Evolutionary conservation across 92 coral and sea anemone genomes (phyloP), one percentile per base, ranked within the genome.

Genomic region (Epizoanthus stellaris): DNA sequence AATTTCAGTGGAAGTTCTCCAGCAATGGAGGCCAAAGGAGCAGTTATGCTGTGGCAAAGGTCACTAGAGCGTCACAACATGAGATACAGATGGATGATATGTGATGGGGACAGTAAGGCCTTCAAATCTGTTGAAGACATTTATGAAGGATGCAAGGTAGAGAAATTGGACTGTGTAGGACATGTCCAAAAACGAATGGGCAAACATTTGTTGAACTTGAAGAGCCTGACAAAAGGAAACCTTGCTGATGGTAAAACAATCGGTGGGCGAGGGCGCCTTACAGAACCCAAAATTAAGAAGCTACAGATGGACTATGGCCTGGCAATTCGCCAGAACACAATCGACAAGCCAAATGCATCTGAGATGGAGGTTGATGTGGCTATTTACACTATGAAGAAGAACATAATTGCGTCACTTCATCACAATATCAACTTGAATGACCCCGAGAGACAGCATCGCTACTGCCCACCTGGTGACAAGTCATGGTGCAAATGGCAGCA

Each of bases 131-230:
- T 85, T 5, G 77, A 85, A 53, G 62, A 89, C 12, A 30, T 47
- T 3, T 85, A 89, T 70, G 86, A 80, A 5, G 64, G 8, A 2
- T 83, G 66, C 68, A 61, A 70, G 25, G 89, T 85, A 16, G 89
- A 70, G 39, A 89, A 85, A 21, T 7, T 70, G 57, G 88, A 89
- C 38, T 89, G 92, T 76, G 89, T 85, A 10, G 84, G 92, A 1
- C 92, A 89, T 63, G 89, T 85, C 23, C 89, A 89, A 45, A 89
- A 89, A 25, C 65, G 89, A n/a, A 89, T 89, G 92, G 84, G 92
- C 16, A 85, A 67, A 21, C 82, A 85, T 63, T 63, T 89, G 17
- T 5, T 77, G 15, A 89, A 85, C 23, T 73, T 89, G 68, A 80
- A 85, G 39, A 45, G 66, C 34, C 6, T 12, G 4, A 85, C 79